Evolutionary conservation across 2,797 vertebrate species (phyloP).

Genomic region (Halcyon chelicuti): DNA sequence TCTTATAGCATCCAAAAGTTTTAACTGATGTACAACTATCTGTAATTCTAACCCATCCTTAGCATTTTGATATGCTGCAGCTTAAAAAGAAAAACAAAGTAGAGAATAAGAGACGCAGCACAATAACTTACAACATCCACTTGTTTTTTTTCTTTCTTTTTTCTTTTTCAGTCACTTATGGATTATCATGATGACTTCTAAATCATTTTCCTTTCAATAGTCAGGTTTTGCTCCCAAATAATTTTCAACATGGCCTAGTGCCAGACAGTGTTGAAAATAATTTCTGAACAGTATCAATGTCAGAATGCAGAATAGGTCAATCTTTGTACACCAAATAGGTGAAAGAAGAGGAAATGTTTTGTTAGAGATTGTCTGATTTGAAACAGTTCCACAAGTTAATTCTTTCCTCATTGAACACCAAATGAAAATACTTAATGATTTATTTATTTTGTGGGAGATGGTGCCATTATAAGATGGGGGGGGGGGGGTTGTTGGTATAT

Average conservation of each 20-base stretch:
- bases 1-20: background rate
- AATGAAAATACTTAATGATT: constrained; percentile 22
- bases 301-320: constrained; percentile 4
- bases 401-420: constrained; percentile 22
- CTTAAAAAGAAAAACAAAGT: background rate
- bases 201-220: background rate
- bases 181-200: background rate
- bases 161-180: background rate
- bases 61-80: background rate
- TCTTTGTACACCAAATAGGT: background rate
- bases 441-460: constrained; percentile 27
- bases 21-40: background rate
- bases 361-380: background rate
- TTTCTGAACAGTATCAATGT: background rate
- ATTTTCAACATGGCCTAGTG: background rate
- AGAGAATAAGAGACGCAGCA: background rate
- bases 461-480: background rate
- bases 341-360: background rate
- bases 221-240: background rate
- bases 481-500: background rate
- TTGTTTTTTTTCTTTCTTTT: no score
- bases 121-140: background rate
- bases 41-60: background rate
- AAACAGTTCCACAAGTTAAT: constrained; percentile 41
- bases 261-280: background rate